phyloP scores from a whole-genome alignment of 2,113 vertebrate species.

The Jaculus jaculus region DNA sequence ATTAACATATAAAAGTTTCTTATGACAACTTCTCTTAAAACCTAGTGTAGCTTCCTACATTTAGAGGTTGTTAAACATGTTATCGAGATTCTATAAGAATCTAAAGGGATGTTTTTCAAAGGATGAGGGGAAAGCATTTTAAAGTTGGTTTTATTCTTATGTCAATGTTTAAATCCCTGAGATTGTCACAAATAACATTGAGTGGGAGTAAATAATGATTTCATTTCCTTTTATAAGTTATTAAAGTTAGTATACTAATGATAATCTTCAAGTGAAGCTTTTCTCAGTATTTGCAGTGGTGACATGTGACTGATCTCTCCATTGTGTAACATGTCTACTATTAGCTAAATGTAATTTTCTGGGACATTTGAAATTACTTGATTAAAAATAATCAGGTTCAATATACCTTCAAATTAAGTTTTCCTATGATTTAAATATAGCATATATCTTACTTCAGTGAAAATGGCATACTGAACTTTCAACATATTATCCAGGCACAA shows the following conservation, averaged over 20 bases:
- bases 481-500: conserved; percentile 17
- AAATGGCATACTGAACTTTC: conserved; percentile 21
- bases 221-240: conserved; percentile 33
- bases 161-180: conserved; percentile 35
- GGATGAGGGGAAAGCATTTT: background rate
- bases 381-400: conserved; percentile 28
- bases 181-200: conserved; percentile 16
- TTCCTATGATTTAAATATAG: conserved; percentile 25
- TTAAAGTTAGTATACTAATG: conserved; percentile 43
- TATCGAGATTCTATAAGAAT: background rate
- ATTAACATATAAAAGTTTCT: background rate
- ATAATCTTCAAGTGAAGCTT: conserved; percentile 25
- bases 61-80: background rate
- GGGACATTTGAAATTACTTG: conserved; percentile 31
- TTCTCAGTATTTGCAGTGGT: background rate
- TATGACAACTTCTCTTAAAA: background rate
- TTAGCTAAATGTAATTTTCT: conserved; percentile 31
- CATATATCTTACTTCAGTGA: background rate
- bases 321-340: background rate
- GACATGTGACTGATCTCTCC: background rate
- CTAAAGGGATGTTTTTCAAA: background rate
- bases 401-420: conserved; percentile 15
- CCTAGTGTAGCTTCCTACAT: background rate
- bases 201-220: background rate
- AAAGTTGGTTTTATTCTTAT: background rate